Conservation (phyloP, 2,797 vertebrate genomes). For the Saguinus oedipus region DNA sequence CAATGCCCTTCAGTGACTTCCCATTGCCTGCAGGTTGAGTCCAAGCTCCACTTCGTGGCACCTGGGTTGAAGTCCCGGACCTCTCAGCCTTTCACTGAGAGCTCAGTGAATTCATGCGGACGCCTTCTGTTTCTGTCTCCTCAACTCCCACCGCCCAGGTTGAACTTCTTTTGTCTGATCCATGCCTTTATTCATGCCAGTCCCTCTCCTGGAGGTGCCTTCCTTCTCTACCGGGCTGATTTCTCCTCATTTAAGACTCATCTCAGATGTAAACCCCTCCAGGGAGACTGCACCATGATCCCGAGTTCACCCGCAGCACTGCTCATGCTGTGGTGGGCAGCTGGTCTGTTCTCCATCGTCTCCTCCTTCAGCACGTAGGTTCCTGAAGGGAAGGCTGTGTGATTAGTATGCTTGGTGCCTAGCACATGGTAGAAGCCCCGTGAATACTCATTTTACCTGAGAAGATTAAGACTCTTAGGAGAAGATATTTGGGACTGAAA, state of each 20-base stretch:
- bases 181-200: neutral
- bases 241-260: neutral
- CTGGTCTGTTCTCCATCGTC: neutral
- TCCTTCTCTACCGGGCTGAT: neutral
- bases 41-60: no score
- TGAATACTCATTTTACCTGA: neutral
- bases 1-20: neutral
- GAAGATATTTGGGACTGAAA: neutral
- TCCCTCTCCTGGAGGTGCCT: neutral
- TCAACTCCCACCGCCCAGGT: no score
- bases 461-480: neutral
- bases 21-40: neutral
- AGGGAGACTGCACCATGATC: neutral
- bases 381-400: neutral
- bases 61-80: neutral
- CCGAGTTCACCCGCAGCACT: neutral
- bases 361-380: neutral
- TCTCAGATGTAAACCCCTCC: neutral
- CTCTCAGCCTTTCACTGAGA: neutral
- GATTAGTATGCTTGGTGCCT: neutral
- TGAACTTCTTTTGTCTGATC: neutral
- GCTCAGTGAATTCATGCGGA: neutral
- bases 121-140: no score
- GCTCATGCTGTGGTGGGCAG: neutral
- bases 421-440: neutral